These are phyloP conservation scores for Stratiomys singularior DNA, from an alignment of 2,888 invertebrate genomes.

Conservation along the genomic window DNA sequence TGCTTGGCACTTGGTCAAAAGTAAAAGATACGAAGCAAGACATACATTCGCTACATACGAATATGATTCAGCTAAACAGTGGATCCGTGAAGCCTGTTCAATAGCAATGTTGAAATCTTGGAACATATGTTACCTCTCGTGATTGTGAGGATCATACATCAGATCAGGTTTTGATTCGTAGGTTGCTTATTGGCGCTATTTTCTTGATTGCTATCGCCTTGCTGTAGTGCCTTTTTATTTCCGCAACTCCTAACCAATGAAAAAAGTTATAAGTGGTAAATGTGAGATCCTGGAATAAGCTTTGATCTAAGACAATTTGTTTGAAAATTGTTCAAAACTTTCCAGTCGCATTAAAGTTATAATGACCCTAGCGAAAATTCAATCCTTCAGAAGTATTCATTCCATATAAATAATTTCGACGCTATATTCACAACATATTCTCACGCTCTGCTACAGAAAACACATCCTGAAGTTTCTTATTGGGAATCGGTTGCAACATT, in stretches of 20 bases:
- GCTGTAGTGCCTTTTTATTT: not conserved
- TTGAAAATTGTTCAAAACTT: no score
- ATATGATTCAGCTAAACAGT: not conserved
- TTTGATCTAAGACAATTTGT: no score
- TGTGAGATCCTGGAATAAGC: no score
- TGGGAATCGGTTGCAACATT: not conserved
- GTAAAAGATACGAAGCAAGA: not conserved
- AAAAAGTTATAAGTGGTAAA: not conserved
- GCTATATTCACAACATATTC: not conserved
- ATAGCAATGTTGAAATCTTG: not conserved
- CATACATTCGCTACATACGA: not conserved
- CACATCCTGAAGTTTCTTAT: not conserved
- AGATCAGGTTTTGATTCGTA: conserved; percentile 28
- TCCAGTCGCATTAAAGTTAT: no score
- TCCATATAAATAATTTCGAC: no score
- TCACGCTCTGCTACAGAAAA: not conserved
- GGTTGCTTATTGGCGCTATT: conserved; percentile 39
- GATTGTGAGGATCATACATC: not conserved
- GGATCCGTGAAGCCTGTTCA: not conserved
- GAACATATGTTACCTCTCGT: conserved; percentile 10
- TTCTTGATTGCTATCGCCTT: conserved; percentile 20
- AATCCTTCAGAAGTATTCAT: no score
- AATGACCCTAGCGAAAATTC: no score
- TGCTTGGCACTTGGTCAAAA: not conserved
- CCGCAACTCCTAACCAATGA: not conserved